Conservation (phyloP, 2,888 invertebrate genomes). For the Scaptomyza parva region DNA sequence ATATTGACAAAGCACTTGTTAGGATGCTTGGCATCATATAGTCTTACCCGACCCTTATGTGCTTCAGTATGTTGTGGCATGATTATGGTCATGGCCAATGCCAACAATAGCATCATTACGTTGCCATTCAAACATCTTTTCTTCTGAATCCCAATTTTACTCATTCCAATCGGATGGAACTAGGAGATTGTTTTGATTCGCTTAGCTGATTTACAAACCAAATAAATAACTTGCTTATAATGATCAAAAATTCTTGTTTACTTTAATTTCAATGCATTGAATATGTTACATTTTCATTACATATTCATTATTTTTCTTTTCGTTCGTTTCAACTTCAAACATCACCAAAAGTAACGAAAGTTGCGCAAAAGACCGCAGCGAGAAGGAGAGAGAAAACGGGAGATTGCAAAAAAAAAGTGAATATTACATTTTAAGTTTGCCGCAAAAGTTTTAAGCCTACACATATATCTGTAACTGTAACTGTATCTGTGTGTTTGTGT, state of each 20-base stretch:
- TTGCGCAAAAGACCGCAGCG: constrained; percentile 53
- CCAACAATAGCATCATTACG: constrained; percentile 16
- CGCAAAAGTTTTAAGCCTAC: constrained; percentile 65
- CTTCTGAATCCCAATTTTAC: too few species aligned
- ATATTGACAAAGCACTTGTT: constrained; percentile 61
- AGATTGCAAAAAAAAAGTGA: constrained; percentile 74
- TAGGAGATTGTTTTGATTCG: too few species aligned
- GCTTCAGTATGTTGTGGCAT: too few species aligned
- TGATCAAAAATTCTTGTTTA: too few species aligned
- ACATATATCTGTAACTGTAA: constrained; percentile 20
- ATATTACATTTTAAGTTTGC: constrained; percentile 71
- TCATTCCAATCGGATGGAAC: too few species aligned
- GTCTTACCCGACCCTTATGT: too few species aligned
- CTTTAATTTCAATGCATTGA: too few species aligned
- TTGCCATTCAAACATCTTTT: constrained; percentile 15
- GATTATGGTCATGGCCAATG: too few species aligned
- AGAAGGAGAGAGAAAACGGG: not conserved
- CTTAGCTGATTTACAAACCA: too few species aligned
- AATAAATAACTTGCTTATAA: too few species aligned
- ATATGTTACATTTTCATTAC: too few species aligned
- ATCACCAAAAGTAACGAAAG: constrained; percentile 53
- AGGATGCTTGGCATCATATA: constrained; percentile 28
- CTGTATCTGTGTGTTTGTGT: constrained; percentile 28
- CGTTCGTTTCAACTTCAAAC: constrained; percentile 18
- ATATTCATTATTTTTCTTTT: too few species aligned